Conservation (phyloP, 2,888 invertebrate genomes). For the Julus scanicus region DNA sequence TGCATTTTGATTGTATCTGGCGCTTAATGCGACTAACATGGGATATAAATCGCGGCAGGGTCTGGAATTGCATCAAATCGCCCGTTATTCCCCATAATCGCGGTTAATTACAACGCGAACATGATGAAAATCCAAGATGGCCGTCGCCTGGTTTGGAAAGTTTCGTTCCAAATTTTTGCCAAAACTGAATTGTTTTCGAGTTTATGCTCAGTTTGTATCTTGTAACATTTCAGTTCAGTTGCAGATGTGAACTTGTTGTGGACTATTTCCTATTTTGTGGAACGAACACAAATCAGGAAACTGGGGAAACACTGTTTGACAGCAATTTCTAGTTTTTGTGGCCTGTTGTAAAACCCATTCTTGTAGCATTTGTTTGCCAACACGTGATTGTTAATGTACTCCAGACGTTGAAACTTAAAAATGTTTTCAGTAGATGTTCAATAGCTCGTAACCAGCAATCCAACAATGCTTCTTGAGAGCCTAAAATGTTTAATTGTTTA, state of each 20-base stretch:
- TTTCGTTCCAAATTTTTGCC: too few species aligned
- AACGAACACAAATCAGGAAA: not conserved
- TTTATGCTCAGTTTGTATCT: too few species aligned
- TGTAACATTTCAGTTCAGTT: too few species aligned
- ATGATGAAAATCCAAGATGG: not conserved
- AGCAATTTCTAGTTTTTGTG: not conserved
- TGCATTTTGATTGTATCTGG: conserved; percentile 14
- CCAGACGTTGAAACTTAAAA: not conserved
- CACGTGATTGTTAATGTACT: not conserved
- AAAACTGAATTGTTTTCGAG: too few species aligned
- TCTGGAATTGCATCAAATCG: not conserved
- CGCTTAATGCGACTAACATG: not conserved
- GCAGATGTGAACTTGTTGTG: too few species aligned
- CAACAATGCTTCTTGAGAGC: not conserved
- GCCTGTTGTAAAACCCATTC: not conserved
- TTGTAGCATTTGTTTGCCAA: not conserved
- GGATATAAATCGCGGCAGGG: not conserved
- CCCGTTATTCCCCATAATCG: not conserved
- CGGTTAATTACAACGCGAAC: not conserved
- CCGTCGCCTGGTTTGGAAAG: not conserved
- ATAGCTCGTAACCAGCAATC: not conserved
- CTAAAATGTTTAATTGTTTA: not conserved
- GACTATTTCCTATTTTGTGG: too few species aligned
- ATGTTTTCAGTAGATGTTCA: not conserved
- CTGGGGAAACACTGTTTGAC: not conserved